Evolutionary conservation across 2,113 vertebrate genomes (phyloP), one percentile per base, ranked within the genome.

Genomic region (Myiozetetes cayanensis): DNA sequence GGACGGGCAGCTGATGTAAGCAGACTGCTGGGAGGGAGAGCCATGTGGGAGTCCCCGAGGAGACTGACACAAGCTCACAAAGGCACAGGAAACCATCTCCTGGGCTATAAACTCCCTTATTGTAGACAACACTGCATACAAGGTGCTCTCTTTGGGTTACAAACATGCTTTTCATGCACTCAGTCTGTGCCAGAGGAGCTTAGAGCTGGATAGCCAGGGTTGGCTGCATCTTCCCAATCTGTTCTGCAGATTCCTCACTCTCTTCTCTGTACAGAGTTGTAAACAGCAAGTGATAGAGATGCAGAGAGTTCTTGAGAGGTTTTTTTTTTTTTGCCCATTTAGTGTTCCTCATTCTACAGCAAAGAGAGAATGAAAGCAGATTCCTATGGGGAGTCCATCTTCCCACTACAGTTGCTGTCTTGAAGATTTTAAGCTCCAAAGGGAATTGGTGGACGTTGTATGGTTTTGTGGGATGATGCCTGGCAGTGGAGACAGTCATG

Each of bases 41-140:
- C 20, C 2, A 6, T 0, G 5, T 0, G 2, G 35, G 8, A 58
- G 22, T 19, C 7, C 7, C 13, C 0, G 0, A 4, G 4, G 18
- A 33, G 37, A n/a, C 39, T 14, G 37, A 3, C 23, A 44, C 2
- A 16, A 59, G 27, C 49, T 55, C 19, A 3, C 3, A 17, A 4
- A 30, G 63, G n/a, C 47, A 24, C 4, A 47, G 49, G 44, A 43
- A 46, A 14, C 23, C 6, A 41, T 12, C 41, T 53, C 47, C 59
- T 17, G 50, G 9, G 28, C 37, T 63, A 21, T 27, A 33, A 84
- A 10, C 14, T 43, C 35, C 35, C 21, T 35, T 22, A 5, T 1
- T 37, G n/a, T 17, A 23, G 37, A 14, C 27, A 47, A 12, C 4
- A 2, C 15, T 39, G 33, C 17, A 8, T 6, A 3, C 10, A 33